Percentiles rank a stretch among this genome's conserved stretches.
Evolutionary conservation across 2,888 invertebrate genomes (phyloP).

Genomic region (Gryllus longicercus): DNA sequence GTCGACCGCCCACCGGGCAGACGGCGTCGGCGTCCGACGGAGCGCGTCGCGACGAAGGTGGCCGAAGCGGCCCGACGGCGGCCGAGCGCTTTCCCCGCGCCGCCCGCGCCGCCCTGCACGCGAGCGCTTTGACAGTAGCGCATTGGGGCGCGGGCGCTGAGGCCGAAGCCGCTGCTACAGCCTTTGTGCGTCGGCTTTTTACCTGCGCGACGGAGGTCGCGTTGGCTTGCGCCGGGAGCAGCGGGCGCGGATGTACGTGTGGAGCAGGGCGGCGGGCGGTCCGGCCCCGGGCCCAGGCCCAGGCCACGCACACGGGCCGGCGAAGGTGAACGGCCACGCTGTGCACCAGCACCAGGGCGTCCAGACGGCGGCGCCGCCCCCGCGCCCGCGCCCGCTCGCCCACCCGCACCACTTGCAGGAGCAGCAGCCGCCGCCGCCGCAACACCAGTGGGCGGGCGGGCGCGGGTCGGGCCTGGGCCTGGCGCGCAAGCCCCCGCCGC

Average conservation of each 20-base stretch:
- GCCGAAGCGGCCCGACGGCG: neutral
- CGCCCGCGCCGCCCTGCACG: neutral
- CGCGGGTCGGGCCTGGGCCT: neutral
- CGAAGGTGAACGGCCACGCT: constrained; percentile 18
- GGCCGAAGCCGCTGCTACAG: neutral
- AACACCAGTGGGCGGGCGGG: neutral
- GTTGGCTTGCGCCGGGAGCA: neutral
- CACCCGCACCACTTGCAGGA: neutral
- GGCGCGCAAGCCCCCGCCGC: constrained; percentile 28
- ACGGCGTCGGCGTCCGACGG: neutral
- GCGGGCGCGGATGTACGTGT: neutral
- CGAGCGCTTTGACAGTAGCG: neutral
- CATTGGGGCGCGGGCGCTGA: neutral
- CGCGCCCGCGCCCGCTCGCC: neutral
- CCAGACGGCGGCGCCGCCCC: neutral
- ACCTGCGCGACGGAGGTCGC: neutral
- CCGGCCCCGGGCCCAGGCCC: neutral
- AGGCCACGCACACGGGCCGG: neutral
- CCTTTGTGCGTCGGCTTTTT: neutral
- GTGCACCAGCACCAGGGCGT: neutral
- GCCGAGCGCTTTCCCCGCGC: neutral
- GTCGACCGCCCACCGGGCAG: neutral
- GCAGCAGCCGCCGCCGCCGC: constrained; percentile 12
- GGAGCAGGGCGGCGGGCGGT: neutral
- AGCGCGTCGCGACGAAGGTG: neutral